These are phyloP conservation scores for Acleris holmiana DNA, from an alignment of 2,888 invertebrate species.

Conservation along the genomic window DNA sequence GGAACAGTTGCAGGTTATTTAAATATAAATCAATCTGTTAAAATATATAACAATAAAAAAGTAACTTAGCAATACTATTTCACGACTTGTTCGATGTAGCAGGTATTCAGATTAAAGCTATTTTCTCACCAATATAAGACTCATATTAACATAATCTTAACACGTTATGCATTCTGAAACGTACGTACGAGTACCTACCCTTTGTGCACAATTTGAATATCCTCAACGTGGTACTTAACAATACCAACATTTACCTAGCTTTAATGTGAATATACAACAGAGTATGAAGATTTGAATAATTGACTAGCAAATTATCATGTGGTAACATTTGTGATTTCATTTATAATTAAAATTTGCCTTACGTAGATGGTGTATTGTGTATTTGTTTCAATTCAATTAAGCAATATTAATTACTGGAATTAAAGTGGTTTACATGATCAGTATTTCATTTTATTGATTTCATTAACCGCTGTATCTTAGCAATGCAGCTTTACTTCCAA, in stretches of 20 bases:
- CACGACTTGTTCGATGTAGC: conserved; percentile 10
- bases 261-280: conserved; percentile 48
- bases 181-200: conserved; percentile 1
- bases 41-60: conserved; percentile 33
- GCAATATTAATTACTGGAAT: conserved; percentile 79
- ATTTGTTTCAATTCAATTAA: conserved; percentile 80
- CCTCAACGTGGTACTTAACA: conserved; percentile 16
- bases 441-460: conserved; percentile 43
- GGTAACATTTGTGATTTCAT: conserved; percentile 30
- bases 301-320: conserved; percentile 29
- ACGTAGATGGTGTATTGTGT: conserved; percentile 67
- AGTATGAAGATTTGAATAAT: conserved; percentile 14
- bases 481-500: too few relatives aligned
- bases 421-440: conserved; percentile 74
- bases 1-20: conserved; percentile 45
- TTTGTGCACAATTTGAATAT: conserved; percentile 30
- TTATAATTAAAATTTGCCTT: conserved; percentile 50
- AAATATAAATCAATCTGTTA: conserved; percentile 38
- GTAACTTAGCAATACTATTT: background rate
- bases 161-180: conserved; percentile 12
- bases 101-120: conserved; percentile 38
- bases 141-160: conserved; percentile 2
- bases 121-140: conserved; percentile 33
- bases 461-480: too few relatives aligned
- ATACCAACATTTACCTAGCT: conserved; percentile 38